Evolutionary conservation across 2,797 vertebrate species (phyloP).

Genomic region (Simalia tracyae): DNA sequence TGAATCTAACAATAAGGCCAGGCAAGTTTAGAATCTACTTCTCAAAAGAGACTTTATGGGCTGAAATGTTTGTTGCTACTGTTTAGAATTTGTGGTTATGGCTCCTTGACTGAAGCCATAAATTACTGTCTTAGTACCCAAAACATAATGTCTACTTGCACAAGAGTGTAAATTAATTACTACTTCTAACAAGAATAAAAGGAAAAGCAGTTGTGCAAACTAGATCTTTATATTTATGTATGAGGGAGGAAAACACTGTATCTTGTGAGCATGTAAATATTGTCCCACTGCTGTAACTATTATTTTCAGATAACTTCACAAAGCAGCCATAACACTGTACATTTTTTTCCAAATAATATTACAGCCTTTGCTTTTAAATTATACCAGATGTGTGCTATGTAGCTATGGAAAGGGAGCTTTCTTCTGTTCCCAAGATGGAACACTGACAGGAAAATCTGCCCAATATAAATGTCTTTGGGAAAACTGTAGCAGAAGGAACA

Average conservation of each 20-base stretch:
- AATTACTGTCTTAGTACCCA: slow-evolving; percentile 40
- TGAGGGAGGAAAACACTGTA: slow-evolving; percentile 39
- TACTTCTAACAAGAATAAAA: slow-evolving; percentile 42
- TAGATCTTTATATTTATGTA: slow-evolving; percentile 11
- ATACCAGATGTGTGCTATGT: slow-evolving; percentile 2
- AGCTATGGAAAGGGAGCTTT: slow-evolving; percentile 39
- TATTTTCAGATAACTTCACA: slow-evolving; percentile 53
- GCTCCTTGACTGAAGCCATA: neutral
- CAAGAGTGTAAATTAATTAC: slow-evolving; percentile 55
- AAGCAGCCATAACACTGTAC: slow-evolving; percentile 34
- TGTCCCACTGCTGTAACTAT: slow-evolving; percentile 33
- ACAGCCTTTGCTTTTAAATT: slow-evolving; percentile 49
- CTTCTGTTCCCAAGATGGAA: slow-evolving; percentile 57
- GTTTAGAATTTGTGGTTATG: slow-evolving; percentile 51
- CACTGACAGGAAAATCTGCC: slow-evolving; percentile 47
- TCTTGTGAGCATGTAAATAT: slow-evolving; percentile 40
- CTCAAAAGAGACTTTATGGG: slow-evolving; percentile 27
- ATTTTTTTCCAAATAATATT: neutral
- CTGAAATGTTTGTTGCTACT: slow-evolving; percentile 23
- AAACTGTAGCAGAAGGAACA: slow-evolving; percentile 54
- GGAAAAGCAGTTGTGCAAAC: slow-evolving; percentile 48
- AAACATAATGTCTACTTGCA: slow-evolving; percentile 32
- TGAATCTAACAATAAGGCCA: neutral
- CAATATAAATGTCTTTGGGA: slow-evolving; percentile 50
- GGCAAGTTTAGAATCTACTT: slow-evolving; percentile 30